These are phyloP conservation scores for Calephelis nemesis DNA, from an alignment of 1,140 invertebrate species.

Conservation along the genomic window DNA sequence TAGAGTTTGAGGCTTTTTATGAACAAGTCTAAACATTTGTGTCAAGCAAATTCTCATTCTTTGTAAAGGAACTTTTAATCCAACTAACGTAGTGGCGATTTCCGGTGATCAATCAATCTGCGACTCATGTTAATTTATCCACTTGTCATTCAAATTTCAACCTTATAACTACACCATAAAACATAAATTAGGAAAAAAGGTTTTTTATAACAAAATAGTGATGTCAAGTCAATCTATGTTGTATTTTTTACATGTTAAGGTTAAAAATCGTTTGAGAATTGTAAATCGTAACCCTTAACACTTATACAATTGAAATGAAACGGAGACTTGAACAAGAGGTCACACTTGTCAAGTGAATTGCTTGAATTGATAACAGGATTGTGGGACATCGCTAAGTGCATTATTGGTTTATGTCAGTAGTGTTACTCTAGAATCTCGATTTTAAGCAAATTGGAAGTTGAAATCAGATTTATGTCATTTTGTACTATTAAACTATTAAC, in stretches of 20 bases:
- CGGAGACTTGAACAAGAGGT: slow-evolving; percentile 26
- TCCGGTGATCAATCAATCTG: slow-evolving; percentile 40
- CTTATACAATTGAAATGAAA: slow-evolving; percentile 30
- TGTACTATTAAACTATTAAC: too few relatives aligned
- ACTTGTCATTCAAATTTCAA: background rate
- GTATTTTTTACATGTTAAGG: background rate
- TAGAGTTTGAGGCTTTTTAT: too few relatives aligned
- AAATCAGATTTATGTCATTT: too few relatives aligned
- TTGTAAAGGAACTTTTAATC: slow-evolving; percentile 24
- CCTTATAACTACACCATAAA: background rate
- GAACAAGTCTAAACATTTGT: too few relatives aligned
- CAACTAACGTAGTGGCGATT: slow-evolving; percentile 22
- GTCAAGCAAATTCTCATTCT: too few relatives aligned
- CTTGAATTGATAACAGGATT: slow-evolving; percentile 17
- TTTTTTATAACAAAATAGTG: background rate
- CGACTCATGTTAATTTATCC: slow-evolving; percentile 21
- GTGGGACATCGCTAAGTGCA: too few relatives aligned
- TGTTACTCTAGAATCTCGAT: too few relatives aligned
- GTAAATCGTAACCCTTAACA: slow-evolving; percentile 17
- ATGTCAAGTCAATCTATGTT: background rate
- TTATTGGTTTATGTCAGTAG: too few relatives aligned
- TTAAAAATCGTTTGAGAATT: background rate
- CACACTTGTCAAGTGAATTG: slow-evolving; percentile 28
- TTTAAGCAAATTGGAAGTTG: too few relatives aligned
- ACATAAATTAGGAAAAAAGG: background rate